Conservation (phyloP, 2,113 vertebrate species). For the Callorhinus ursinus region DNA sequence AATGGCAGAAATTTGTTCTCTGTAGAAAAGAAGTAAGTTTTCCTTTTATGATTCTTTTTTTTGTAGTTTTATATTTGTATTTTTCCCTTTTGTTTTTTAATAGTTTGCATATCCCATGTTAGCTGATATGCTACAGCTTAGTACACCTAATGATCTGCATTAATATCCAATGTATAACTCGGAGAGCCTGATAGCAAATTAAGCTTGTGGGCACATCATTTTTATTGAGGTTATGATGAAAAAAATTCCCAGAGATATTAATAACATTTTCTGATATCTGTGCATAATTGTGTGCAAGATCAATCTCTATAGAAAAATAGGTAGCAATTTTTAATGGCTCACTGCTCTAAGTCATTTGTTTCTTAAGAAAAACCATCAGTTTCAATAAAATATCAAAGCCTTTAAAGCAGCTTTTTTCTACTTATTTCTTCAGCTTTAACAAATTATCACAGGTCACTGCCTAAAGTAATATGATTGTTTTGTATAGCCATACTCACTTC, state of each 20-base stretch:
- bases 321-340: not conserved
- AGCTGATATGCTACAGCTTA: not conserved
- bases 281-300: not conserved
- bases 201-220: not conserved
- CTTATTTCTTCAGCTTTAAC: slow-evolving; percentile 3
- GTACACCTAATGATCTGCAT: not conserved
- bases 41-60: not conserved
- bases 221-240: not conserved
- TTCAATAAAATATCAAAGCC: not conserved
- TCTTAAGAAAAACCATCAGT: not conserved
- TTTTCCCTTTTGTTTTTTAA: not conserved
- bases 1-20: not conserved
- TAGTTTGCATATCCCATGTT: not conserved
- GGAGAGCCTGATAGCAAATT: not conserved
- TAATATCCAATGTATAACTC: not conserved
- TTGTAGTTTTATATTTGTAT: not conserved
- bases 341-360: not conserved
- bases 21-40: not conserved
- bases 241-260: not conserved
- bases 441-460: slow-evolving; percentile 4
- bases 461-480: slow-evolving; percentile 4
- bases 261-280: not conserved
- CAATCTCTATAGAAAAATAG: not conserved
- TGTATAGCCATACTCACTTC: not conserved
- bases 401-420: not conserved